Evolutionary conservation across 2,797 vertebrate genomes (phyloP).

Genomic region (Phataginus tetradactyla): DNA sequence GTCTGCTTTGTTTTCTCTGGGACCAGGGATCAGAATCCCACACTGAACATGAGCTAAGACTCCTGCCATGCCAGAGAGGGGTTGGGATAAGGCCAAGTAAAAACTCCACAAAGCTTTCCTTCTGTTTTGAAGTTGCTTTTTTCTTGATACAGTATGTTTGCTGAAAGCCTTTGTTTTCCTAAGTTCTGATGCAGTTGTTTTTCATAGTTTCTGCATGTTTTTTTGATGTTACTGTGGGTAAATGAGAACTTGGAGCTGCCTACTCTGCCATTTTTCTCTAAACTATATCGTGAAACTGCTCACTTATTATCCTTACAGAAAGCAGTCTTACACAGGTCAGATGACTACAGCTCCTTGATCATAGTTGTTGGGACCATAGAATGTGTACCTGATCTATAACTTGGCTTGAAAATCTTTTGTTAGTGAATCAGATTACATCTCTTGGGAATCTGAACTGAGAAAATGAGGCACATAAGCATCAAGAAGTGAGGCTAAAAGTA

Average conservation of each 20-base stretch:
- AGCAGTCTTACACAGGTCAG: background rate
- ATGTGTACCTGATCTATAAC: background rate
- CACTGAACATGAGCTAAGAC: background rate
- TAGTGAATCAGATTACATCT: background rate
- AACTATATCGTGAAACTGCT: background rate
- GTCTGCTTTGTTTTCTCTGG: background rate
- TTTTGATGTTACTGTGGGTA: background rate
- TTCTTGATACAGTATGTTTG: background rate
- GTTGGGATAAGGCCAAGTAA: background rate
- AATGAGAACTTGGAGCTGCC: background rate
- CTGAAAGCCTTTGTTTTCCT: background rate
- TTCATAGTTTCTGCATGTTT: background rate
- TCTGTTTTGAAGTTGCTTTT: conserved; percentile 4
- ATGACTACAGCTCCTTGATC: background rate
- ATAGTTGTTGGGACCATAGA: background rate
- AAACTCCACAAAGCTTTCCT: background rate
- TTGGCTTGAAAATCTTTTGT: background rate
- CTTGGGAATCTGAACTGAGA: background rate
- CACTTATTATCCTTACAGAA: background rate
- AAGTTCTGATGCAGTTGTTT: background rate
- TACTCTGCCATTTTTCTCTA: background rate
- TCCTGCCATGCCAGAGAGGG: background rate
- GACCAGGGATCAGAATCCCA: background rate
- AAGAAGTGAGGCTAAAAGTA: background rate
- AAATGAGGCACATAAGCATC: background rate